Base-by-base conservation (phyloP, 2,113 vertebrate genomes). In the Mionectes macconnelli region DNA sequence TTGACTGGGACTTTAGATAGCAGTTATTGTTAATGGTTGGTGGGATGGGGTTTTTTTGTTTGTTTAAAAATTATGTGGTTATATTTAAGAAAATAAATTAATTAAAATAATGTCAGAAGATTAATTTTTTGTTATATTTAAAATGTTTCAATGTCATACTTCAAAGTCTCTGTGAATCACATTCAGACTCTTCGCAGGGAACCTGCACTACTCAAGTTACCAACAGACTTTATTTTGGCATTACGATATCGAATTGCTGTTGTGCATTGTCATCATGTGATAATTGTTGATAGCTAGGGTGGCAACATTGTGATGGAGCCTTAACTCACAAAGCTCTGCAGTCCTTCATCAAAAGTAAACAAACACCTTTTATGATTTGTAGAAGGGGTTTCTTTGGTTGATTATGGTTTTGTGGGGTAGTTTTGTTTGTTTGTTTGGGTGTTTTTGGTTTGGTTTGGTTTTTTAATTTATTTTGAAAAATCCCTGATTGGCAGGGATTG, bases 401-500 rank as follows among this genome's bases (percentile, higher is more conserved):
- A 9, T 59, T 10, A 4, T 35, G 10, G 8, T 2, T 52, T 73
- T 17, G 2, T 19, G 13, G 4, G 37, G 3, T 47, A 3, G 9
- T 39, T 27, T 19, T 55, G 52, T 55, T 55, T n/a, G 5, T 42
- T 59, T 45, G 8, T 11, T 18, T 27, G 45, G 45, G 3, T 39
- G 4, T 9, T 39, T 27, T 45, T 44, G 44, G 50, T 70, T 27
- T 15, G 6, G 9, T 56, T 33, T 20, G 30, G 19, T 35, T 35
- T 57, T 16, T 23, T 35, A n/a, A n/a, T 19, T 23, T 23, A 8
- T 24, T 57, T 57, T n/a, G n/a, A n/a, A n/a, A n/a, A n/a, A n/a
- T n/a, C n/a, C n/a, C n/a, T n/a, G n/a, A n/a, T n/a, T n/a, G n/a
- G n/a, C n/a, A n/a, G n/a, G n/a, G n/a, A n/a, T n/a, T n/a, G n/a